Base-by-base conservation (phyloP, 2,113 vertebrate species). In the Pyrgilauda ruficollis region DNA sequence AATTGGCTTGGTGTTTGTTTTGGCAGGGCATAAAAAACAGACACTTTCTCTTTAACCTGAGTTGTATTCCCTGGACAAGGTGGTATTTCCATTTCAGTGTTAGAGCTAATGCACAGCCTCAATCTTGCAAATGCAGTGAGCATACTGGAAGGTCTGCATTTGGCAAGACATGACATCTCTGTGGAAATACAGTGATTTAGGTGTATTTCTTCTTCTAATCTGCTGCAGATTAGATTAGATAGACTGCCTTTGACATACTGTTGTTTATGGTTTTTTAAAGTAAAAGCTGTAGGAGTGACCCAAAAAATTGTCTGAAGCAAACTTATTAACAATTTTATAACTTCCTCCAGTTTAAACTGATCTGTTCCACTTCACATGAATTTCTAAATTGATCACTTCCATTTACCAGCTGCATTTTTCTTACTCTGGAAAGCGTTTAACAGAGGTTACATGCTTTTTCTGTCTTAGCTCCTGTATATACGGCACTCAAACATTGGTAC, bases 191-290 rank as follows among this genome's bases (percentile, higher is more conserved):
- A 3, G 17, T 28, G 41, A n/a, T n/a, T 56, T 63, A 44, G 26
- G 11, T 74, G 22, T 56, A 15, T 53, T 92, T 84, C 23, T 80
- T 86, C 24, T 18, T 74, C 35, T 47, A 55, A 55, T 70, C 21
- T 4, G 7, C 39, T 82, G 74, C 68, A 89, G 59, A 41, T 66
- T 67, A 80, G n/a, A 41, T 77, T 49, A 74, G 8, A n/a, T 75
- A 39, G 72, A 12, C 13, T 59, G 28, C 46, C 37, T 69, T 73
- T 80, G 61, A 49, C 14, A 6, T 18, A 13, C 35, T 83, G 53
- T 20, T 14, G 1, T 30, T 58, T n/a, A 6, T 7, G 21, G 0
- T 2, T 22, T 4, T 2, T 22, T 4, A 2, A 4, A n/a, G 46
- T 63, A 72, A 79, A 76, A 80, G 19, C 11, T 1, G 0, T 28